These are phyloP conservation scores for Ploceus nigricollis DNA, from an alignment of 2,113 vertebrate species.

Conservation along the genomic window DNA sequence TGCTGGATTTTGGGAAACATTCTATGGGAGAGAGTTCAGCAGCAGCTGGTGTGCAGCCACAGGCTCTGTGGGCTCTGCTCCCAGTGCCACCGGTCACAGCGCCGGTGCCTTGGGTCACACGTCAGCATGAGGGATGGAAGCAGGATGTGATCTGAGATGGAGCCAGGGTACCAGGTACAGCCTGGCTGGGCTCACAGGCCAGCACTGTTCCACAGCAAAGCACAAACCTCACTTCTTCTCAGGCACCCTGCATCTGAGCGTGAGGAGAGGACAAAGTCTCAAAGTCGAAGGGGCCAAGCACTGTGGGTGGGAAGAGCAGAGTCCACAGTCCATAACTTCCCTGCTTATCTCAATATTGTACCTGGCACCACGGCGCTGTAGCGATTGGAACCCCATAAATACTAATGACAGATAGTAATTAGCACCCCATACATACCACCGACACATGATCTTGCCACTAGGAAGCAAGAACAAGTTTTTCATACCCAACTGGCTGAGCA, in stretches of 20 bases:
- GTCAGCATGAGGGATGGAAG: background rate
- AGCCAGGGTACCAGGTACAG: background rate
- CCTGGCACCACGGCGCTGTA: background rate
- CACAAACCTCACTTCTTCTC: background rate
- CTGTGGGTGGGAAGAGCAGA: background rate
- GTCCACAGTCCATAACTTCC: background rate
- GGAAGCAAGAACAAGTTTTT: constrained; percentile 13
- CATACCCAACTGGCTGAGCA: background rate
- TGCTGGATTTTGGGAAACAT: background rate
- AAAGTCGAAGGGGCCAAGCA: background rate
- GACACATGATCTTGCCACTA: background rate
- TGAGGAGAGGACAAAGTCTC: background rate
- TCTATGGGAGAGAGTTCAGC: background rate
- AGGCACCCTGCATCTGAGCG: background rate
- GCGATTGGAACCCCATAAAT: constrained; percentile 22
- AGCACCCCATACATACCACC: background rate
- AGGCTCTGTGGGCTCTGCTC: background rate
- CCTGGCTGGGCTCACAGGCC: background rate
- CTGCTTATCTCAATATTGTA: constrained; percentile 34
- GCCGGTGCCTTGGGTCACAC: accelerated
- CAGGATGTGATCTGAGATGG: accelerated
- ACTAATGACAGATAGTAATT: constrained; percentile 8
- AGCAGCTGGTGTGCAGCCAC: accelerated
- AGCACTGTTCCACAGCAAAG: background rate
- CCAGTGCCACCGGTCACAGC: accelerated